phyloP scores from a whole-genome alignment of 2,888 invertebrate species.

The Odontomyia ornata region DNA sequence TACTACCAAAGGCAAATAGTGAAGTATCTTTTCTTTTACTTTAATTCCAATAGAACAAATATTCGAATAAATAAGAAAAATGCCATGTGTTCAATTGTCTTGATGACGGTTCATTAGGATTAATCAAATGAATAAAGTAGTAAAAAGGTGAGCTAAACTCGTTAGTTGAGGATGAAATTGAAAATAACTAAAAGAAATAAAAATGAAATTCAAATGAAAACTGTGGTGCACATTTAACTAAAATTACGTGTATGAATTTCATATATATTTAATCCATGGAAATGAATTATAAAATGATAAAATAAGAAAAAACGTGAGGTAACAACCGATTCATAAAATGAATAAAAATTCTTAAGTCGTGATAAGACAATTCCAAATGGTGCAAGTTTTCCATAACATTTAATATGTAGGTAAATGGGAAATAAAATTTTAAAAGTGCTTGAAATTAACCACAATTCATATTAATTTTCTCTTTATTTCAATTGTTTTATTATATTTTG shows the following conservation, averaged over 20 bases:
- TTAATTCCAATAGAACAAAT: constrained; percentile 18
- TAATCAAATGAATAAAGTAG: neutral
- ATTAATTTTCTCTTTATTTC: too few relatives aligned
- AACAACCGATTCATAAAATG: neutral
- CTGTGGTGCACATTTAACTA: constrained; percentile 15
- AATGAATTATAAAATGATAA: neutral
- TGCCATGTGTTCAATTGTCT: constrained; percentile 3
- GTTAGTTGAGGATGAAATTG: neutral
- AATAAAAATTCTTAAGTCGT: neutral
- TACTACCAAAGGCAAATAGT: too few relatives aligned
- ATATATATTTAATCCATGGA: neutral
- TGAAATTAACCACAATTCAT: too few relatives aligned
- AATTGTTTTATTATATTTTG: too few relatives aligned
- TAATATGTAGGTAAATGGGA: too few relatives aligned
- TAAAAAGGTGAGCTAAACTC: neutral
- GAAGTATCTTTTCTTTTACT: too few relatives aligned
- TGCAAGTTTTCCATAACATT: constrained; percentile 2
- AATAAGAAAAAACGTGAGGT: neutral
- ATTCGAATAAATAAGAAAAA: constrained; percentile 15
- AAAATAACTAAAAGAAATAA: constrained; percentile 27
- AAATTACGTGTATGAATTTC: too few relatives aligned
- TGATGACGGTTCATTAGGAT: neutral
- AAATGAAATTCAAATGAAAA: neutral
- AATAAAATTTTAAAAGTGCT: too few relatives aligned
- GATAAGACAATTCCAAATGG: neutral